Evolutionary conservation across 2,888 invertebrate species (phyloP).

Genomic region (Tridacna gigas): DNA sequence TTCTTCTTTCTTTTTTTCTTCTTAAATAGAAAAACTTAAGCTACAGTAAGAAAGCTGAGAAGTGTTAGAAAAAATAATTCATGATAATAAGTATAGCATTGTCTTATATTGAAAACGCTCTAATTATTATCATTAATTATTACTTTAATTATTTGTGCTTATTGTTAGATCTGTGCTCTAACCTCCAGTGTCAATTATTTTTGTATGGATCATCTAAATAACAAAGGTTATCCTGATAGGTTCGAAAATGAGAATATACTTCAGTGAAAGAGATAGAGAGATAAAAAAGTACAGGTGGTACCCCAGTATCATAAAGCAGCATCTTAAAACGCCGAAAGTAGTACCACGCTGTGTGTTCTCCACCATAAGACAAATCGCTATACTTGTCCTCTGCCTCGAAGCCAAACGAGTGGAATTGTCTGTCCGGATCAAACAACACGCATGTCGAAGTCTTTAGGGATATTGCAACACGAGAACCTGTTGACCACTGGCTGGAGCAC

Average conservation of each 20-base stretch:
- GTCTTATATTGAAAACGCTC: too few relatives aligned
- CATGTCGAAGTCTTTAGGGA: background rate
- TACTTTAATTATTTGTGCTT: too few relatives aligned
- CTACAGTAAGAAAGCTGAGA: too few relatives aligned
- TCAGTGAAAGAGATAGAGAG: background rate
- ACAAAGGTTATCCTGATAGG: too few relatives aligned
- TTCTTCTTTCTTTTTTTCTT: too few relatives aligned
- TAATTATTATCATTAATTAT: too few relatives aligned
- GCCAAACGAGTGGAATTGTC: background rate
- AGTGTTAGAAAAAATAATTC: too few relatives aligned
- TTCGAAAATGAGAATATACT: background rate
- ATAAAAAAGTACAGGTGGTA: background rate
- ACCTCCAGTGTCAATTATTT: too few relatives aligned
- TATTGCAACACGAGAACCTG: background rate
- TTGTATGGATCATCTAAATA: too few relatives aligned
- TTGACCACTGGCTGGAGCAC: conserved; percentile 1
- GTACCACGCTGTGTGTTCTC: background rate
- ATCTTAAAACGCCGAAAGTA: conserved; percentile 18
- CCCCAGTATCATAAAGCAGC: background rate
- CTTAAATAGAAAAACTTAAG: too few relatives aligned
- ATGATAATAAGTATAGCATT: too few relatives aligned
- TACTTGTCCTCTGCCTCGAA: conserved; percentile 14
- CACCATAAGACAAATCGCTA: background rate
- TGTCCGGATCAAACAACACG: background rate
- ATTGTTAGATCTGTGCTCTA: too few relatives aligned